phyloP scores from a whole-genome alignment of 2,797 vertebrate species.

The Onychomys torridus region DNA sequence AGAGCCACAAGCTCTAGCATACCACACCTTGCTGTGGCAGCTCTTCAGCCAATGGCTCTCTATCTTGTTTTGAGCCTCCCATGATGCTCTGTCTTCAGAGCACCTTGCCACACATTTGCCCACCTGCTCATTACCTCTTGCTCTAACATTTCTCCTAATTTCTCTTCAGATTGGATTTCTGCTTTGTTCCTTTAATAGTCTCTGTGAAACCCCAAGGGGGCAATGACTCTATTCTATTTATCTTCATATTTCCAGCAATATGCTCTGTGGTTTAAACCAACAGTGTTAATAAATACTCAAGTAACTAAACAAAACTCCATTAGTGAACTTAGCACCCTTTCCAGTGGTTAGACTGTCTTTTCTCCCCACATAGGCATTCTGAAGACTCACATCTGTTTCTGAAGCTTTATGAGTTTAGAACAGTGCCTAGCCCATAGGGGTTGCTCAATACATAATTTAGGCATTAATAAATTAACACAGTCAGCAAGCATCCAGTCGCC shows the following conservation, averaged over 20 bases:
- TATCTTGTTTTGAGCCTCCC: neutral
- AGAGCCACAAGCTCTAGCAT: rapidly evolving
- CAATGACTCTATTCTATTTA: neutral
- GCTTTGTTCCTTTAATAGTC: neutral
- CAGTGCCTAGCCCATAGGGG: neutral
- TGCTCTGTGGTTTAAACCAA: constrained; percentile 35
- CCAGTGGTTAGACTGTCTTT: neutral
- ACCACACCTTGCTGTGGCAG: neutral
- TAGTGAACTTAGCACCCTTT: neutral
- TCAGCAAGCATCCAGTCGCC: neutral
- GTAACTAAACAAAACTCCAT: neutral
- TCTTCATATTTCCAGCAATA: constrained; percentile 22
- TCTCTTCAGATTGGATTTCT: neutral
- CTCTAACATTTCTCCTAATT: neutral
- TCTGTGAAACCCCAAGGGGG: neutral
- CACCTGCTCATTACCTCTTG: neutral
- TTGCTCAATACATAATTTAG: neutral
- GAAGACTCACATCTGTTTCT: neutral
- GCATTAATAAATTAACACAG: constrained; percentile 33
- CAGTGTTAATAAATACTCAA: constrained; percentile 47
- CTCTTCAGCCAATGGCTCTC: neutral
- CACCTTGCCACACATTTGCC: neutral
- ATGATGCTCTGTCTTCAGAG: neutral
- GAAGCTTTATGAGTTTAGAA: neutral
- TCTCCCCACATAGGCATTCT: neutral